Evolutionary conservation across 2,888 invertebrate species (phyloP), one percentile per base, ranked within the genome.

Genomic region (Lasioglossum villosulum): DNA sequence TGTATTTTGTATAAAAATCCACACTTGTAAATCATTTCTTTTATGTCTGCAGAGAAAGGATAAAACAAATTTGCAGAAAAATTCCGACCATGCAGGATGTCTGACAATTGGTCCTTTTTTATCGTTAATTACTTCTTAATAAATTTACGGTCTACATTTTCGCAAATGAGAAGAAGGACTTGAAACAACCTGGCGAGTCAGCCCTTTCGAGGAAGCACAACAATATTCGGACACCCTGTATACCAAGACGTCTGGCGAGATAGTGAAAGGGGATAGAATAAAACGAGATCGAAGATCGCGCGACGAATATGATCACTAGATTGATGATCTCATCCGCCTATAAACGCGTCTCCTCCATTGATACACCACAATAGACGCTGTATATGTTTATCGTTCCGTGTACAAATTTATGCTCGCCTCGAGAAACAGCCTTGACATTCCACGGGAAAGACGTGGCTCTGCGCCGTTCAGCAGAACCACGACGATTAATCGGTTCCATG

Each of bases 391-490:
- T 86, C 86, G 83, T 83, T 86, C 81, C 79, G 66, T 83, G 86
- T 82, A 86, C 82, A 86, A 89, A 89, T 90, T 89, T 90, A 86
- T 83, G 85, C 71, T 86, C 78, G 82, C 68, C 75, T 63, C 68
- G 82, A 82, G 79, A 80, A 71, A 63, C 82, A 89, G 82, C 90
- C 90, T 90, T 90, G 90, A 86, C 90, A 90, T 90, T 90, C 86
- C 89, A 45, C 78, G 72, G n/a, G 70, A 82, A 80, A 83, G 76
- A 89, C 90, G 89, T 90, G 85, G 88, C 90, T 52, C 90, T 52
- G 56, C 79, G 63, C 59, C 83, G 80, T 80, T 71, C 79, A 42
- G 63, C 71, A 37, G 34, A 37, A 68, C 75, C 42, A 12, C 48
- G 70, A 78, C 77, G 86, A 86, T 86, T 87, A 86, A 87, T 87